A percentile compares a stretch with the other conserved stretches of the same genome.
Evolutionary conservation across 2,113 vertebrate species (phyloP).

Genomic region (Pelvicachromis taeniatus): DNA sequence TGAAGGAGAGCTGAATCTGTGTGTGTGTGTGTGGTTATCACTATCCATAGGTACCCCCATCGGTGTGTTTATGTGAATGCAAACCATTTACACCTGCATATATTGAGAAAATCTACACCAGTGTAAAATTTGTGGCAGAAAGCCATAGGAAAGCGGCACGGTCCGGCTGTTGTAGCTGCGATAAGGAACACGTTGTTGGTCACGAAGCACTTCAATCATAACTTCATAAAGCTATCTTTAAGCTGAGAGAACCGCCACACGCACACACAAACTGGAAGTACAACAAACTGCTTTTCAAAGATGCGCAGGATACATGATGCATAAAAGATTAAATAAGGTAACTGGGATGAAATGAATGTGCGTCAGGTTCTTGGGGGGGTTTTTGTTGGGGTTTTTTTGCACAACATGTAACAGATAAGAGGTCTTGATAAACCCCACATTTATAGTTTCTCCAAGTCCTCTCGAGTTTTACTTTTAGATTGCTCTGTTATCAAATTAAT

Average conservation of each 20-base stretch:
- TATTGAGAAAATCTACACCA: not conserved
- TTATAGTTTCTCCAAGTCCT: slow-evolving; percentile 45
- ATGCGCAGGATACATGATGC: slow-evolving; percentile 36
- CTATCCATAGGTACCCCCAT: not conserved
- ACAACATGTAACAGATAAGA: not conserved
- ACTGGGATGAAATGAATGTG: slow-evolving; percentile 31
- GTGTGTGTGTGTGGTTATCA: not conserved
- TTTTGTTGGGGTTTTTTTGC: not conserved
- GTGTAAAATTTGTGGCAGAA: not conserved
- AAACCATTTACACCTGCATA: not conserved
- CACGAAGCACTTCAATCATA: slow-evolving; percentile 47
- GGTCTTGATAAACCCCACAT: not conserved
- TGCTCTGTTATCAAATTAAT: slow-evolving; percentile 22
- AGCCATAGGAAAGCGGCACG: not conserved
- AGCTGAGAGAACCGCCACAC: slow-evolving; percentile 30
- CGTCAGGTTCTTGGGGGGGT: not conserved
- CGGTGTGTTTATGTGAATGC: not conserved
- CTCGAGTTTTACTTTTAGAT: slow-evolving; percentile 24
- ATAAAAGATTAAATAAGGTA: slow-evolving; percentile 49
- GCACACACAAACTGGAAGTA: slow-evolving; percentile 29
- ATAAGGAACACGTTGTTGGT: slow-evolving; percentile 51
- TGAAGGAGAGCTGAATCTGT: not conserved
- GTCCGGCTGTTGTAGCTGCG: slow-evolving; percentile 31
- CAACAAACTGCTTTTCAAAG: slow-evolving; percentile 34
- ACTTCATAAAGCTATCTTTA: slow-evolving; percentile 60